Base-by-base conservation (phyloP, 1,140 invertebrate species). In the Eumeta japonica region DNA sequence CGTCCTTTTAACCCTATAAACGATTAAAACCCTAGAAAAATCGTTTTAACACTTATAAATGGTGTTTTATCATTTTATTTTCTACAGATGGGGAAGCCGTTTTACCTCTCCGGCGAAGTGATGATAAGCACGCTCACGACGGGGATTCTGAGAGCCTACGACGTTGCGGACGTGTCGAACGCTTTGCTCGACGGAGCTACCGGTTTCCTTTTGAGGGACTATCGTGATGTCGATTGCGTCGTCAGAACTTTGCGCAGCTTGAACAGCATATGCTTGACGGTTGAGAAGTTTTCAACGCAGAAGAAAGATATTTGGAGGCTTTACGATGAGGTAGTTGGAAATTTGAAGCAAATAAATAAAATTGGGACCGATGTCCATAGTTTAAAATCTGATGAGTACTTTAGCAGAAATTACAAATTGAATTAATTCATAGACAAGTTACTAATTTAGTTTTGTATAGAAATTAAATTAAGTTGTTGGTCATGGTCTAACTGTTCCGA, bases 41-140 rank as follows among this genome's bases (percentile, higher is more conserved):
- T n/a, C n/a, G n/a, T n/a, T n/a, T n/a, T n/a, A n/a, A n/a, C n/a
- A n/a, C n/a, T n/a, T n/a, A n/a, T n/a, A n/a, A n/a, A n/a, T n/a
- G n/a, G n/a, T n/a, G n/a, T n/a, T n/a, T n/a, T n/a, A n/a, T n/a
- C n/a, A n/a, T n/a, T n/a, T n/a, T n/a, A n/a, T 17, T 13, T 41
- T 24, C 50, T 52, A 12, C 16, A 68, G 64, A 52, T 45, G n/a
- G 64, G 64, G 4, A 68, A 62, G 43, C 58, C 62, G 14, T 45
- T 57, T 10, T 63, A 41, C 41, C 16, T 67, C 27, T 60, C 55
- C 10, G 60, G 48, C 0, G 43, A 50, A 15, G 35, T 62, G 12
- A 55, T 65, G 14, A 28, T 39, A 36, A 28, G 45, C n/a, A 48
- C 47, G 13, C 20, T 63, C 1, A 16, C 28, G 29, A 42, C 15